Evolutionary conservation across 2,113 vertebrate species (phyloP), one percentile per base, ranked within the genome.

Genomic region (Heptranchias perlo): DNA sequence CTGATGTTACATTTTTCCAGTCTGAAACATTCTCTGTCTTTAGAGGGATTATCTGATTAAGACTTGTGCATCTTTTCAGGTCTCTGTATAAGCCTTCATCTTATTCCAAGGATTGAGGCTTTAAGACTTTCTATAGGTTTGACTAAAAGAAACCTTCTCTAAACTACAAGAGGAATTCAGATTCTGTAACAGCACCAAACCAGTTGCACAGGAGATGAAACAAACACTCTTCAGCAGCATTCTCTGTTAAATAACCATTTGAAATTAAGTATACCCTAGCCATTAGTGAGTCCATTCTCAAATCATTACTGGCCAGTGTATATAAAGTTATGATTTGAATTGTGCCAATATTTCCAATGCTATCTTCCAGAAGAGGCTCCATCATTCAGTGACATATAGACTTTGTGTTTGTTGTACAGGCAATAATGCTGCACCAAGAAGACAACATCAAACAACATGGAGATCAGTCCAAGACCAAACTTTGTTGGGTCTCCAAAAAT

Each of bases 401-500:
- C 94, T 69, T 52, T 49, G 64, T 2, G 11, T 52, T 95, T 95
- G 8, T 4, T 67, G 47, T 99, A 99, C 52, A 99, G 97, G 96
- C 98, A 98, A 97, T 99, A 99, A 97, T 99, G 99, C 97, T 99
- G 99, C 95, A 96, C 84, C 96, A 99, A 98, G 97, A 99, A 99
- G 96, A 99, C 54, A 28, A 99, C 76, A 96, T 99, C 99, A 47
- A 99, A 99, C 54, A 98, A 61, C 21, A 99, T 98, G 11, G 99
- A 99, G 96, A 99, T 98, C 54, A 99, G 39, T 69, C 99, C 99
- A 92, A 99, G 97, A 78, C 99, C 99, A 96, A 99, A 99, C 97
- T 99, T 99, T 14, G 99, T 99, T 25, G 99, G 99, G 96, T 99
- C 99, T 62, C 99, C 99, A 96, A 99, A 99, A 96, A 99, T 97